These are phyloP conservation scores for Scatophagus argus DNA, from an alignment of 2,113 vertebrate species.

Conservation along the genomic window DNA sequence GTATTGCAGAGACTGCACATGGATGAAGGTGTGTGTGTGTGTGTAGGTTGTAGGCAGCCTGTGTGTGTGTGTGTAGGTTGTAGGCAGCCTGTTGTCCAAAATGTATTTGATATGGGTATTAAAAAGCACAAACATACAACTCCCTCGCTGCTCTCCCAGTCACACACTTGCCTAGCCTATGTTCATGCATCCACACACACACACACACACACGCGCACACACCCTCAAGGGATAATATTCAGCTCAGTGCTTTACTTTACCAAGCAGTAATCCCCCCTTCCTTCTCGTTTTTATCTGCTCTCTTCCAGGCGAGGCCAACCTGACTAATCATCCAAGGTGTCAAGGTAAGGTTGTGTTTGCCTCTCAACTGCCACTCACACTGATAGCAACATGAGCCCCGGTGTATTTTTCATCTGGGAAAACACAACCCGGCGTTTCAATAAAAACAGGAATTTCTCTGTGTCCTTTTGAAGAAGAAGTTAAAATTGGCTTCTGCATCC, in stretches of 20 bases:
- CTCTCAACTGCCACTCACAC: constrained; percentile 27
- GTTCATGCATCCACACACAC: constrained; percentile 2
- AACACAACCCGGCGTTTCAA: constrained; percentile 12
- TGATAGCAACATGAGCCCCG: constrained; percentile 25
- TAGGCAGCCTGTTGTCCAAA: constrained; percentile 34
- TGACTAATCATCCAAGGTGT: constrained; percentile 68
- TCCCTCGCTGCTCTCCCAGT: constrained; percentile 37
- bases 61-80: constrained; percentile 15
- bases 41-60: constrained; percentile 9
- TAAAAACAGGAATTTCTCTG: constrained; percentile 46
- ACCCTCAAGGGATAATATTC: constrained; percentile 43
- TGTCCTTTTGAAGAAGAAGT: constrained; percentile 40
- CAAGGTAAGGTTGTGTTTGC: constrained; percentile 61
- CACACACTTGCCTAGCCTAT: constrained; percentile 17
- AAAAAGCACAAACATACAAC: constrained; percentile 45
- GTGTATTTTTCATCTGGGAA: constrained; percentile 34
- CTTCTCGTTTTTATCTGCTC: constrained; percentile 61
- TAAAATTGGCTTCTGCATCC: constrained; percentile 49
- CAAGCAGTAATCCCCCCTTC: constrained; percentile 30
- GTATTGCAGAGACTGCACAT: background rate
- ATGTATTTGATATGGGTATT: constrained; percentile 45
- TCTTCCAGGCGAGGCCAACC: constrained; percentile 68
- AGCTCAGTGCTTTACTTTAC: constrained; percentile 26
- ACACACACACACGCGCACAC: constrained; percentile 32
- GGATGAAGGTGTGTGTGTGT: background rate